Evolutionary conservation across 2,888 invertebrate genomes (phyloP), one percentile per base, ranked within the genome.

Genomic region (Macrosiphum euphorbiae): DNA sequence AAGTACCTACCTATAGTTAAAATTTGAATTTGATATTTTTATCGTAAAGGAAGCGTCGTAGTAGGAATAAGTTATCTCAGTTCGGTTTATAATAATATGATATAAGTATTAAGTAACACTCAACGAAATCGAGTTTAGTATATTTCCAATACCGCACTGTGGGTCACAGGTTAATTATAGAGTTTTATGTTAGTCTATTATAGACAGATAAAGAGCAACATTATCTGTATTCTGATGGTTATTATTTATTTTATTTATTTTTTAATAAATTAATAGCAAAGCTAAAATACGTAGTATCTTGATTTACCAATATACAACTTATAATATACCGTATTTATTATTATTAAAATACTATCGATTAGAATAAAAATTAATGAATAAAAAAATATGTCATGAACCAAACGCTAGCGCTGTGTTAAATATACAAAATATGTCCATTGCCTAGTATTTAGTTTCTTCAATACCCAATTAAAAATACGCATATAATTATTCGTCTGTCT

Each of bases 161-260:
- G 61, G 61, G 61, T 67, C 61, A 90, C 0, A 90, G 90, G 47
- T 90, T 90, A 90, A 90, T n/a, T 41, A 67, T 67, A 47, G 67
- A 47, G 61, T 89, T 47, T 44, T 26, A 61, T 35, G 24, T 20
- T 88, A 11, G 13, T 44, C 41, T 11, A 28, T 28, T 85, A 85
- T 44, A 44, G 20, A 8, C 35, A 78, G 35, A 44, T 44, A 44
- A 28, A 85, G 44, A 85, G 24, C 11, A 85, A 26, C 26, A 44
- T 44, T 44, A 85, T 85, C 26, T 85, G 5, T 44, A 28, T 28
- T 26, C 28, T 44, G 85, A 44, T 85, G 24, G 28, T 5, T 44
- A 5, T 44, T 44, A 28, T 84, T 11, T 84, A 7, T 24, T 24
- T 84, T 10, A 41, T 41, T 41, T 84, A 24, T 85, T 85, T 85